Conservation (phyloP, 2,797 vertebrate species). For the Holocentrus rufus region DNA sequence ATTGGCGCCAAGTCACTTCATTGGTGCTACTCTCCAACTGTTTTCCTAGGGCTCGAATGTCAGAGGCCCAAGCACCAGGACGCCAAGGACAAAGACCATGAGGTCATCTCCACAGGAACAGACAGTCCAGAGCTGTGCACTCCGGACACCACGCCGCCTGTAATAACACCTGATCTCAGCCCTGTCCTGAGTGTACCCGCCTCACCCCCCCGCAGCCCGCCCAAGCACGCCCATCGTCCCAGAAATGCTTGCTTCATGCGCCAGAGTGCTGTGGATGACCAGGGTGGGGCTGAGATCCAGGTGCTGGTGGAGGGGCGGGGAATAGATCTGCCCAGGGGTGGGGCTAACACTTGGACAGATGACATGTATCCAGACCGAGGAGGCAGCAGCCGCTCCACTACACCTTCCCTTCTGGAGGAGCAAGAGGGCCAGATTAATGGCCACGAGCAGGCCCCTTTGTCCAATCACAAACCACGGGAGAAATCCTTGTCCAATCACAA, state of each 20-base stretch:
- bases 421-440: slow-evolving; percentile 86
- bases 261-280: slow-evolving; percentile 90
- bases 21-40: slow-evolving; percentile 44
- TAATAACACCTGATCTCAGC: slow-evolving; percentile 92
- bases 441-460: slow-evolving; percentile 83
- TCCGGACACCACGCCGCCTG: slow-evolving; percentile 92
- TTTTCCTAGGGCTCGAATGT: slow-evolving; percentile 89
- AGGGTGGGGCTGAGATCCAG: slow-evolving; percentile 92
- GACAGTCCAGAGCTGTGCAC: slow-evolving; percentile 86
- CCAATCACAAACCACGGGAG: slow-evolving; percentile 81
- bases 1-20: slow-evolving; percentile 53
- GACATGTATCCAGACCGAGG: slow-evolving; percentile 84
- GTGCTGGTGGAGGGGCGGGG: slow-evolving; percentile 91
- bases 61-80: slow-evolving; percentile 91
- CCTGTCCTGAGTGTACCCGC: slow-evolving; percentile 89
- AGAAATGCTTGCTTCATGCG: slow-evolving; percentile 92
- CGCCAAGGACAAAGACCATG: slow-evolving; percentile 89
- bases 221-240: slow-evolving; percentile 79
- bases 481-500: slow-evolving; percentile 80
- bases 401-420: slow-evolving; percentile 85
- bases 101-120: slow-evolving; percentile 90
- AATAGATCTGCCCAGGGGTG: slow-evolving; percentile 73
- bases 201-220: slow-evolving; percentile 84
- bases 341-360: slow-evolving; percentile 89
- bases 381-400: slow-evolving; percentile 82